A percentile compares a stretch with the other conserved stretches of the same genome.
Evolutionary conservation across 2,797 vertebrate genomes (phyloP).

Genomic region (Eleutherodactylus coqui): DNA sequence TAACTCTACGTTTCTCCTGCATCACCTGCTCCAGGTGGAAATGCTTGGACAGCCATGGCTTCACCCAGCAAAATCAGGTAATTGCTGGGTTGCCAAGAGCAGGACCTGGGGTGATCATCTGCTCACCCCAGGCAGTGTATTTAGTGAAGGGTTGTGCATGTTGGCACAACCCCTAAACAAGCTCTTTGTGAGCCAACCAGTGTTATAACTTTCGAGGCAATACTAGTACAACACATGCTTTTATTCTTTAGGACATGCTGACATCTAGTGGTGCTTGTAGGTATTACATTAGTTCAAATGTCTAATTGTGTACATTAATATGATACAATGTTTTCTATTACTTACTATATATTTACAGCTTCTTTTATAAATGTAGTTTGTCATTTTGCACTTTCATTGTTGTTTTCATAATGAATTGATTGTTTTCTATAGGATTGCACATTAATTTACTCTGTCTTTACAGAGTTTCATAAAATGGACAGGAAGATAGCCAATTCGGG

Average conservation of each 20-base stretch:
- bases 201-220: background rate
- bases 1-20: too few relatives aligned
- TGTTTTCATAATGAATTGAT: background rate
- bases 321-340: too few relatives aligned
- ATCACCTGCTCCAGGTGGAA: too few relatives aligned
- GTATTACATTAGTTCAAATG: background rate
- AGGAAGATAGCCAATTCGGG: background rate
- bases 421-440: background rate
- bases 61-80: too few relatives aligned
- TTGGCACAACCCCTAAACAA: too few relatives aligned
- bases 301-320: background rate
- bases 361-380: background rate
- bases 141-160: too few relatives aligned
- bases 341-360: too few relatives aligned
- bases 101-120: too few relatives aligned
- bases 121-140: too few relatives aligned
- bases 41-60: too few relatives aligned
- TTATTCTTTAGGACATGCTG: background rate
- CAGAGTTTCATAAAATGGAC: background rate
- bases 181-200: background rate
- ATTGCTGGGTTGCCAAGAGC: too few relatives aligned
- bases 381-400: background rate
- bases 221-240: background rate
- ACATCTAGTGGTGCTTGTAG: constrained; percentile 20
- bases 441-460: background rate